These are phyloP conservation scores for Dermatophagoides farinae DNA, from an alignment of 1,140 invertebrate species.

Conservation along the genomic window DNA sequence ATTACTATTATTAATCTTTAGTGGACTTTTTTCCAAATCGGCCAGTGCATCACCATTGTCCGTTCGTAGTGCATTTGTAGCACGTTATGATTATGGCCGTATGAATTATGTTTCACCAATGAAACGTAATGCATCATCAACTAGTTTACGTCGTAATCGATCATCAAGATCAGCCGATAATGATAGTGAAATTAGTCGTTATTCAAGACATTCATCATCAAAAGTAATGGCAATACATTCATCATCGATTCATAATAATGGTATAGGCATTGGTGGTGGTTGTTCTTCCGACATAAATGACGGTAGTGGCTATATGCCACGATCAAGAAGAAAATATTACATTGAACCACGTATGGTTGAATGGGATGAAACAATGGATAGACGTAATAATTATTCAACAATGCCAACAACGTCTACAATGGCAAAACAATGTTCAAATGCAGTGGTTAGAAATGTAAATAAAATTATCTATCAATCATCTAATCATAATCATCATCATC, in stretches of 20 bases:
- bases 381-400: not conserved
- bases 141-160: not conserved
- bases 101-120: slow-evolving; percentile 8
- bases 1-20: not conserved
- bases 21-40: not conserved
- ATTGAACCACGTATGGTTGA: not conserved
- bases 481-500: slow-evolving; percentile 18
- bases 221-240: slow-evolving; percentile 29
- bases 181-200: slow-evolving; percentile 62
- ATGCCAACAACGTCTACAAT: slow-evolving; percentile 30
- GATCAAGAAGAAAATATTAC: not conserved
- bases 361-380: not conserved
- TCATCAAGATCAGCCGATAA: slow-evolving; percentile 42
- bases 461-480: slow-evolving; percentile 13
- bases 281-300: too few relatives aligned
- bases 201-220: slow-evolving; percentile 44
- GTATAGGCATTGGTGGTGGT: too few relatives aligned
- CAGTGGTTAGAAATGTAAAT: slow-evolving; percentile 18
- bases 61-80: slow-evolving; percentile 17
- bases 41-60: slow-evolving; percentile 33
- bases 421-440: slow-evolving; percentile 22
- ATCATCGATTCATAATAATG: not conserved
- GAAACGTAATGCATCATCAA: slow-evolving; percentile 13
- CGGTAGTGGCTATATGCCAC: not conserved
- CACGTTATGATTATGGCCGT: slow-evolving; percentile 24